Conservation (phyloP, 1,140 invertebrate species). For the Microplitis mediator region DNA sequence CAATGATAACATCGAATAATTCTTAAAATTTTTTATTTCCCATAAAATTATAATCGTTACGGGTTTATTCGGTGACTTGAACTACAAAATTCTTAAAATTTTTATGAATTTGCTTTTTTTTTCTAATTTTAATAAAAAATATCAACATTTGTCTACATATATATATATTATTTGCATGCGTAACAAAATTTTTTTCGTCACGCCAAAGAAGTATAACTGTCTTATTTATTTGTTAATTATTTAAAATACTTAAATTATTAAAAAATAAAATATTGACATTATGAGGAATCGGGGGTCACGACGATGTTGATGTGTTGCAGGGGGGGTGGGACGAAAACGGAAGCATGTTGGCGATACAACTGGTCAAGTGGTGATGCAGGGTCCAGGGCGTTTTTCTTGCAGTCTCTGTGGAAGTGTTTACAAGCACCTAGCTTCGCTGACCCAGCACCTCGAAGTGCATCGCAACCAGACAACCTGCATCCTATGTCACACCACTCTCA, state of each 20-base stretch:
- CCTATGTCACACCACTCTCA: constrained; percentile 63
- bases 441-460: constrained; percentile 65
- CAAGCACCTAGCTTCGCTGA: constrained; percentile 63
- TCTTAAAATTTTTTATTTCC: too few relatives aligned
- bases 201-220: too few relatives aligned
- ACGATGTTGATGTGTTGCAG: constrained; percentile 61
- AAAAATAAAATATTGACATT: constrained; percentile 1
- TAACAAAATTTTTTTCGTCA: too few relatives aligned
- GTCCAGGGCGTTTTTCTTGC: constrained; percentile 62
- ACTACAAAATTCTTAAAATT: too few relatives aligned
- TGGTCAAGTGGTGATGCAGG: constrained; percentile 62
- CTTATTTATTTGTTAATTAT: neutral
- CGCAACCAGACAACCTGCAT: constrained; percentile 64
- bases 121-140: too few relatives aligned
- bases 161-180: too few relatives aligned
- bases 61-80: too few relatives aligned
- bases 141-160: too few relatives aligned
- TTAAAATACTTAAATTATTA: neutral
- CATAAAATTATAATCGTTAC: too few relatives aligned
- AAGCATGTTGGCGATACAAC: constrained; percentile 62
- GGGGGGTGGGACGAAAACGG: constrained; percentile 62
- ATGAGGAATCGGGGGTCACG: constrained; percentile 48
- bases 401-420: constrained; percentile 63
- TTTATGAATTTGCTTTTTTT: too few relatives aligned
- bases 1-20: too few relatives aligned